Evolutionary conservation across 2,888 invertebrate species (phyloP).

Genomic region (Altica lythri): DNA sequence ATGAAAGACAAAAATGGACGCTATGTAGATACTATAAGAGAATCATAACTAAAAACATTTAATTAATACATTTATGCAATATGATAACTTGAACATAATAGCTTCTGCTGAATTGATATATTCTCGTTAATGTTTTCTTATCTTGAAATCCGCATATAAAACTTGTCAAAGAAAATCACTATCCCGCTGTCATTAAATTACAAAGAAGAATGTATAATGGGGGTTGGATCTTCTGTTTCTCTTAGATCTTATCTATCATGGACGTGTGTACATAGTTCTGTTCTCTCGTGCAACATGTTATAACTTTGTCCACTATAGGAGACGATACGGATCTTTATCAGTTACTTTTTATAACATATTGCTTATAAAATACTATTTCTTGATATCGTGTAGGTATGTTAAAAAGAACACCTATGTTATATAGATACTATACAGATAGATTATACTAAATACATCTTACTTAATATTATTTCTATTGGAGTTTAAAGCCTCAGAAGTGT

Average conservation of each 20-base stretch:
- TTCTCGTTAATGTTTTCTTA: conserved; percentile 13
- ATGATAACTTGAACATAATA: conserved; percentile 4
- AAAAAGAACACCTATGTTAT: too few relatives aligned
- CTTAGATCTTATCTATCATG: conserved; percentile 20
- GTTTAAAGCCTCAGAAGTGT: too few relatives aligned
- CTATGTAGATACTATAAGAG: too few relatives aligned
- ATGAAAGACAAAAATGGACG: too few relatives aligned
- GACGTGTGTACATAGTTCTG: conserved; percentile 19
- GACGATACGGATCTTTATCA: conserved; percentile 20
- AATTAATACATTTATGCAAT: too few relatives aligned
- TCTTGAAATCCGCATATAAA: conserved; percentile 21
- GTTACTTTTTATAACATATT: conserved; percentile 6
- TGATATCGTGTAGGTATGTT: neutral
- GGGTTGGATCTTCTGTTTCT: conserved; percentile 21
- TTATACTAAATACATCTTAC: too few relatives aligned
- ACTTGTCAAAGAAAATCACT: conserved; percentile 22
- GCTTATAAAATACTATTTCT: conserved; percentile 8
- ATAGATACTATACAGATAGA: too few relatives aligned
- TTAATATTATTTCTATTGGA: too few relatives aligned
- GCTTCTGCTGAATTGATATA: conserved; percentile 18
- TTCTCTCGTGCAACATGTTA: conserved; percentile 21
- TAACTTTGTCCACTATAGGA: conserved; percentile 22
- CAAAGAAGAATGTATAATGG: conserved; percentile 18
- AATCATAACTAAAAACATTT: too few relatives aligned
- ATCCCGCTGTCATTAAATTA: conserved; percentile 23